Conservation (phyloP, 2,797 vertebrate species). For the Discoglossus pictus region DNA sequence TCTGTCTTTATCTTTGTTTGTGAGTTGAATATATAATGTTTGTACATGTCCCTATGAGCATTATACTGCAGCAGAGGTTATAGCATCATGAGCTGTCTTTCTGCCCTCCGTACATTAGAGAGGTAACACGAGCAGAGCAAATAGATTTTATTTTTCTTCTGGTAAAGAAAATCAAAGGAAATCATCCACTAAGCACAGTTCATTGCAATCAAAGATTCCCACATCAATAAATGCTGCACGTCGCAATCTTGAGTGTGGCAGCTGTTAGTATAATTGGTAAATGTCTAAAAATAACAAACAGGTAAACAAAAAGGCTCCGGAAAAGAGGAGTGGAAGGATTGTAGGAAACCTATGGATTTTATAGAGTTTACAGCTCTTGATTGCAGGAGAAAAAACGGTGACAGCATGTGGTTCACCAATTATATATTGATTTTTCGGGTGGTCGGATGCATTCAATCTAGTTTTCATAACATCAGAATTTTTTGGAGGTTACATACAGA, state of each 20-base stretch:
- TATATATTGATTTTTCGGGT: no score
- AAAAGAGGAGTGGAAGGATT: neutral
- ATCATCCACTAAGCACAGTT: slow-evolving; percentile 17
- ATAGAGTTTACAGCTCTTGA: slow-evolving; percentile 22
- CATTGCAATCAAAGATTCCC: neutral
- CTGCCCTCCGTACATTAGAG: no score
- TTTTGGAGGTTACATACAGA: no score
- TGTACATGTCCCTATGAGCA: no score
- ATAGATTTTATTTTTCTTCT: no score
- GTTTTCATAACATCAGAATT: no score
- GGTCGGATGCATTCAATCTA: no score
- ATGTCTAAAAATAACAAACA: neutral
- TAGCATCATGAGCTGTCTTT: no score
- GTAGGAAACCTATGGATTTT: slow-evolving; percentile 21
- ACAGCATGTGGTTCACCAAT: slow-evolving; percentile 1
- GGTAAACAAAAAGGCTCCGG: slow-evolving; percentile 18
- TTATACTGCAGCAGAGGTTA: no score
- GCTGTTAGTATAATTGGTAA: neutral
- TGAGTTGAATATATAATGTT: no score
- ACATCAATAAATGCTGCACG: slow-evolving; percentile 17
- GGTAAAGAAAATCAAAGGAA: neutral
- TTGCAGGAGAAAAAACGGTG: slow-evolving; percentile 15
- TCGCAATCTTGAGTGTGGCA: slow-evolving; percentile 22
- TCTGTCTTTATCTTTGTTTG: no score
- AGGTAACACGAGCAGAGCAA: no score